Evolutionary conservation across 2,888 invertebrate species (phyloP).

Genomic region (Sipha maydis): DNA sequence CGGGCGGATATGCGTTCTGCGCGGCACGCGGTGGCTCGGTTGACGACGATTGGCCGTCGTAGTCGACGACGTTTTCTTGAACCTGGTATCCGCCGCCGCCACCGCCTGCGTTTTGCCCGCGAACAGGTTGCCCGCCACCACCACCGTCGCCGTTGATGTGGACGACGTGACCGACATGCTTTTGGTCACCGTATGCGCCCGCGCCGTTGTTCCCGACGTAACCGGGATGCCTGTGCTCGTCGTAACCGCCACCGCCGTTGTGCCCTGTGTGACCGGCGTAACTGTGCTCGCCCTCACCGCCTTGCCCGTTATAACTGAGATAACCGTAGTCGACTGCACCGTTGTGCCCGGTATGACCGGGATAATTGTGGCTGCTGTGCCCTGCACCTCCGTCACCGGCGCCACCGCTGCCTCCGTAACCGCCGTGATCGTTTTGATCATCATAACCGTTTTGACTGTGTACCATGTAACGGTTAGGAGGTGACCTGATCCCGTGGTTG

Average conservation of each 20-base stretch:
- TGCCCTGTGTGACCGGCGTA: too few relatives aligned
- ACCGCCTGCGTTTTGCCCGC: background rate
- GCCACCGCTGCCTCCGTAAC: too few relatives aligned
- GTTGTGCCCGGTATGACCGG: conserved; percentile 65
- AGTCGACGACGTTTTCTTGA: background rate
- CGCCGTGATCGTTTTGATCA: too few relatives aligned
- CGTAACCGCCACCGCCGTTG: background rate
- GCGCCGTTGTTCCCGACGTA: too few relatives aligned
- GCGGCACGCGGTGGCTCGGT: background rate
- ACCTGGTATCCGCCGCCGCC: conserved; percentile 2
- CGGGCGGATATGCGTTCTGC: background rate
- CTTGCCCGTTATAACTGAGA: too few relatives aligned
- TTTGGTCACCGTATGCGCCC: background rate
- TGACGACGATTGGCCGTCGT: background rate
- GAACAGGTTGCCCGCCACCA: background rate
- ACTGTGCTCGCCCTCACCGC: too few relatives aligned
- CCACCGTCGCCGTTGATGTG: background rate
- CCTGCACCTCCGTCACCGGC: too few relatives aligned
- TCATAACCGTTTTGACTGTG: too few relatives aligned
- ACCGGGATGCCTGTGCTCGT: background rate
- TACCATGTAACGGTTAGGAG: too few relatives aligned
- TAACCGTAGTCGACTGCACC: too few relatives aligned
- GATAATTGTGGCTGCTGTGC: too few relatives aligned
- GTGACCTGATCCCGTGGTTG: too few relatives aligned
- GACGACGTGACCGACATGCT: background rate